Percentiles rank a stretch among this genome's conserved stretches.
These are phyloP conservation scores for Corydoras sp. DNA, from an alignment of 2,113 vertebrate genomes.

Conservation along the genomic window DNA sequence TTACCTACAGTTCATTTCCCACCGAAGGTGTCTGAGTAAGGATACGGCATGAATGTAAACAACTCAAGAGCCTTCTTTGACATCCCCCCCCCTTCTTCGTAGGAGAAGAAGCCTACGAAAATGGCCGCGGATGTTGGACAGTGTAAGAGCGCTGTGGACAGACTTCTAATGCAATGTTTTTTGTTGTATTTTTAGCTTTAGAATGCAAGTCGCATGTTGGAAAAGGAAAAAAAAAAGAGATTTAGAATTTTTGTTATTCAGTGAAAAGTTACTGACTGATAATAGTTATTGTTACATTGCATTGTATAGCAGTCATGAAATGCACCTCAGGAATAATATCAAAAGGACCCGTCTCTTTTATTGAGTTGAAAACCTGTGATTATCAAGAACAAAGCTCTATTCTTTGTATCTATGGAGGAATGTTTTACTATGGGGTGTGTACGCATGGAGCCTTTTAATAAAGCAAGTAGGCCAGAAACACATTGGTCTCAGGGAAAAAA, in stretches of 20 bases:
- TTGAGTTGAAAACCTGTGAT: slow-evolving; percentile 20
- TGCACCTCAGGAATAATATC: slow-evolving; percentile 16
- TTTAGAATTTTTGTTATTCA: not conserved
- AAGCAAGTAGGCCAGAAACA: slow-evolving; percentile 39
- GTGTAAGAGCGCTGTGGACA: not conserved
- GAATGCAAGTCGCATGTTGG: too few relatives aligned
- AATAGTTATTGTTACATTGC: slow-evolving; percentile 23
- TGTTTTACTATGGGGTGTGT: slow-evolving; percentile 48
- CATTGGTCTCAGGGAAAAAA: slow-evolving; percentile 32
- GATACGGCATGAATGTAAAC: slow-evolving; percentile 30
- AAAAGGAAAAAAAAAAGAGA: not conserved
- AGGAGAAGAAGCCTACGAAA: not conserved
- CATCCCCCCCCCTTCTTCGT: not conserved
- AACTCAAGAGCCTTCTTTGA: slow-evolving; percentile 22
- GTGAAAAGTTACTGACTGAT: slow-evolving; percentile 7
- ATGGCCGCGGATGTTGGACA: slow-evolving; percentile 6
- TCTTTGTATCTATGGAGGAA: slow-evolving; percentile 20
- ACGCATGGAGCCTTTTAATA: slow-evolving; percentile 38
- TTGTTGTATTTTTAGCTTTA: slow-evolving; percentile 10
- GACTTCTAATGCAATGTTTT: not conserved
- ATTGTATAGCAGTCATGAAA: slow-evolving; percentile 10
- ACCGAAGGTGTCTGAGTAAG: slow-evolving; percentile 32
- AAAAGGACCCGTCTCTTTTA: slow-evolving; percentile 25
- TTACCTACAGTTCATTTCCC: slow-evolving; percentile 36
- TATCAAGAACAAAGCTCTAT: slow-evolving; percentile 35